These are phyloP conservation scores for Sinocyclocheilus anophthalmus DNA, from an alignment of 2,113 vertebrate species.

Conservation along the genomic window DNA sequence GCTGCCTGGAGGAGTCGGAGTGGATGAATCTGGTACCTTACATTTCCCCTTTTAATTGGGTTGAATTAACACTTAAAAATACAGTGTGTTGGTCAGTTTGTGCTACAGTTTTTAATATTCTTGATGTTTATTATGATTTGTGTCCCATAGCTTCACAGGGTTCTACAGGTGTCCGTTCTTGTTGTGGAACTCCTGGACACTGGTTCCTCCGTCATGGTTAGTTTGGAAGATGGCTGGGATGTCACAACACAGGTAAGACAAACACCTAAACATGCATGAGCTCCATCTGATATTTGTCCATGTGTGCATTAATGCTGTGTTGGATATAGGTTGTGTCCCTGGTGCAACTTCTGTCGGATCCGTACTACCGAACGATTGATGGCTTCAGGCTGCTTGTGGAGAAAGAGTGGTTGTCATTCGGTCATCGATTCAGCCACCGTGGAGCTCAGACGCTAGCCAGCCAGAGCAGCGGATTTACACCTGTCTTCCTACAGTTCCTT, in stretches of 20 bases:
- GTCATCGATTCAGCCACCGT: slow-evolving; percentile 92
- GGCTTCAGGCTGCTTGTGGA: slow-evolving; percentile 95
- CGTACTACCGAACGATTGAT: slow-evolving; percentile 93
- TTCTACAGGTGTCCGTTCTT: slow-evolving; percentile 94
- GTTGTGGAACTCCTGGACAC: slow-evolving; percentile 92
- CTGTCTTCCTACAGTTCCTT: slow-evolving; percentile 94
- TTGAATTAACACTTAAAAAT: not conserved
- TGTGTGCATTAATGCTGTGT: slow-evolving; percentile 44
- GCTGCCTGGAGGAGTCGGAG: slow-evolving; percentile 91
- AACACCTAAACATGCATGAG: not conserved
- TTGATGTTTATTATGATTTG: slow-evolving; percentile 14
- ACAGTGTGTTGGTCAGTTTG: not conserved
- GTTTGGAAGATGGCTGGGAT: slow-evolving; percentile 97
- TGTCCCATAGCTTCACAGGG: slow-evolving; percentile 83
- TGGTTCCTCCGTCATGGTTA: slow-evolving; percentile 92
- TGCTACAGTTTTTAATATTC: not conserved
- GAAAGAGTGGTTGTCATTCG: slow-evolving; percentile 97
- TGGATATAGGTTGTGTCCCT: slow-evolving; percentile 87
- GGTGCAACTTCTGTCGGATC: slow-evolving; percentile 93
- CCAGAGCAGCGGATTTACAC: slow-evolving; percentile 90
- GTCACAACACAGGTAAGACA: slow-evolving; percentile 92
- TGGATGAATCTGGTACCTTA: slow-evolving; percentile 89
- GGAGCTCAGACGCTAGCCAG: slow-evolving; percentile 89
- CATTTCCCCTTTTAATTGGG: not conserved
- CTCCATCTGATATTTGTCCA: not conserved